These are phyloP conservation scores for Actenoides lindsayi DNA, from an alignment of 2,113 vertebrate species.

Conservation along the genomic window DNA sequence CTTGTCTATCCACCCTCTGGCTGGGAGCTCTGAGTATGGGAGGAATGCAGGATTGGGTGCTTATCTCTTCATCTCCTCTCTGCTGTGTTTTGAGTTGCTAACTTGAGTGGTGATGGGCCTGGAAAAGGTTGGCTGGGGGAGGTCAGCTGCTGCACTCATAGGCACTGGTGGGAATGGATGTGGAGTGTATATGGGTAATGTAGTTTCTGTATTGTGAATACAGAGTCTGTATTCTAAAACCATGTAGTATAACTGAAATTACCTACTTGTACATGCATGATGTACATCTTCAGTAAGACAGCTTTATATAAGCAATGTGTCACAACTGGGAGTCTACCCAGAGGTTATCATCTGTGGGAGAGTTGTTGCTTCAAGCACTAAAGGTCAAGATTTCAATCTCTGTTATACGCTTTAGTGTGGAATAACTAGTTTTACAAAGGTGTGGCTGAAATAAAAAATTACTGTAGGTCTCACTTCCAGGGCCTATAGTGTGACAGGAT, in stretches of 20 bases:
- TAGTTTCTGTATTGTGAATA: fast-evolving
- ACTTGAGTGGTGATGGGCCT: not conserved
- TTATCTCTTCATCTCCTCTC: conserved; percentile 42
- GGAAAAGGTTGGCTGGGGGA: not conserved
- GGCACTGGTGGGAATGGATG: not conserved
- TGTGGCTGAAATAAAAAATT: conserved; percentile 19
- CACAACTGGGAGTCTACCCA: not conserved
- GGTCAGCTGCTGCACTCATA: not conserved
- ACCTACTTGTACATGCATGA: fast-evolving
- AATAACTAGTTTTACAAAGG: conserved; percentile 52
- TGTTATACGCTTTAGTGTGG: not conserved
- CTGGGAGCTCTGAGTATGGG: conserved; percentile 48
- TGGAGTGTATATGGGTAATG: not conserved
- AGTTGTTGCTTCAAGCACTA: not conserved
- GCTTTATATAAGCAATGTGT: not conserved
- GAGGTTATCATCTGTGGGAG: not conserved
- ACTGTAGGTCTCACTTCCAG: not conserved
- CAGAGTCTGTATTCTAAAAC: not conserved
- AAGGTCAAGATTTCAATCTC: conserved; percentile 28
- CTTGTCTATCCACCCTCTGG: not conserved
- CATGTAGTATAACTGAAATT: fast-evolving
- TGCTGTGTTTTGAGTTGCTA: not conserved
- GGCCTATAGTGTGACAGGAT: not conserved
- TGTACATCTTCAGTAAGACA: not conserved
- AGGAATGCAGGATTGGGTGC: conserved; percentile 39